A percentile compares a stretch with the other conserved stretches of the same genome.
These are phyloP conservation scores for Rhinatrema bivittatum DNA, from an alignment of 2,797 vertebrate species.

Conservation along the genomic window DNA sequence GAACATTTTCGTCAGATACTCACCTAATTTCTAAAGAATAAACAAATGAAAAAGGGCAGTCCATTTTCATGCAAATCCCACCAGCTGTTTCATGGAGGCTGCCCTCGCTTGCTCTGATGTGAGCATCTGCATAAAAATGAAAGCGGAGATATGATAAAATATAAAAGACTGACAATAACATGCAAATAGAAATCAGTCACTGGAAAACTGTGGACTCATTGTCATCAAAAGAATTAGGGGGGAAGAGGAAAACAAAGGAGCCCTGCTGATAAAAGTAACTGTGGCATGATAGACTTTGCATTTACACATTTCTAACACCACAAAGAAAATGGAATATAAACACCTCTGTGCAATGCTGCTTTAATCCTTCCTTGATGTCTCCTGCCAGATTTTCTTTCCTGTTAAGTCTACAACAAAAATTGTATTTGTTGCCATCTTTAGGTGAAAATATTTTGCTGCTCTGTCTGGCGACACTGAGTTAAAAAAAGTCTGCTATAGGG, in stretches of 20 bases:
- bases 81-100: conserved; percentile 64
- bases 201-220: conserved; percentile 54
- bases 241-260: conserved; percentile 60
- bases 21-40: conserved; percentile 66
- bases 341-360: conserved; percentile 40
- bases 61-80: conserved; percentile 67
- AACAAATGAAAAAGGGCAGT: conserved; percentile 55
- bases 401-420: conserved; percentile 42
- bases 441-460: conserved; percentile 14
- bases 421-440: conserved; percentile 39
- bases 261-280: conserved; percentile 62
- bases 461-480: too few relatives aligned
- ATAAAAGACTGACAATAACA: conserved; percentile 54
- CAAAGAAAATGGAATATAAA: conserved; percentile 43
- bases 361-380: conserved; percentile 38
- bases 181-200: conserved; percentile 54
- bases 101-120: conserved; percentile 47
- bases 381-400: conserved; percentile 25
- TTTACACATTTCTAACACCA: conserved; percentile 34
- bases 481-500: too few relatives aligned
- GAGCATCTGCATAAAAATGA: conserved; percentile 63
- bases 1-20: conserved; percentile 54
- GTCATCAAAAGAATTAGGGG: conserved; percentile 68
- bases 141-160: conserved; percentile 53
- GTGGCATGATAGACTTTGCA: conserved; percentile 36